These are phyloP conservation scores for Halcyon smyrnensis DNA, from an alignment of 2,797 vertebrate genomes.

Conservation along the genomic window DNA sequence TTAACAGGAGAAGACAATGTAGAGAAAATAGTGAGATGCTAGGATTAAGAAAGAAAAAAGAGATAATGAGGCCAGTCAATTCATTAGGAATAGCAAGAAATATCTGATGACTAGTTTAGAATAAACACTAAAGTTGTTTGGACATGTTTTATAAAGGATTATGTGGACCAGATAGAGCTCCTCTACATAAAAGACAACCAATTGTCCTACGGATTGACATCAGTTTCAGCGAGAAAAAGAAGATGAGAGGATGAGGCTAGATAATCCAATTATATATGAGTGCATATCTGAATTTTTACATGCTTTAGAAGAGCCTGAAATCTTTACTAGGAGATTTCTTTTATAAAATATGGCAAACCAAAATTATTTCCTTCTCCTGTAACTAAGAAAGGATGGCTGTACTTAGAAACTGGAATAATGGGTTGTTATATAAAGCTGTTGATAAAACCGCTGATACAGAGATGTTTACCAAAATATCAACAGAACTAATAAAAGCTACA, in stretches of 20 bases:
- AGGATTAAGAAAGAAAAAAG: not conserved
- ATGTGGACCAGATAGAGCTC: not conserved
- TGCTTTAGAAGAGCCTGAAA: not conserved
- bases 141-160: not conserved
- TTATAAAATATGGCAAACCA: not conserved
- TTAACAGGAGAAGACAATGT: not conserved
- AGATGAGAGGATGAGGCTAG: not conserved
- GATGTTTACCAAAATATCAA: conserved; percentile 2
- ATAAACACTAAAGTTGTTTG: not conserved
- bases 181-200: not conserved
- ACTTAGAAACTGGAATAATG: not conserved
- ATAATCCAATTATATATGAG: not conserved
- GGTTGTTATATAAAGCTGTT: conserved; percentile 21
- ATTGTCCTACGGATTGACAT: not conserved
- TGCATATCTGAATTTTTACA: not conserved
- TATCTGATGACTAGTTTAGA: not conserved
- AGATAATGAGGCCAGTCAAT: not conserved
- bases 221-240: not conserved
- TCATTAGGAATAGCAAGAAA: conserved; percentile 7
- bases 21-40: not conserved
- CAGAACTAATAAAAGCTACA: not conserved
- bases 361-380: not conserved
- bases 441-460: conserved; percentile 27
- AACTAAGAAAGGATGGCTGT: not conserved
- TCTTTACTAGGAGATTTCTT: not conserved